phyloP scores from a whole-genome alignment of 1,140 invertebrate genomes.

The Drosophila rhopaloa region DNA sequence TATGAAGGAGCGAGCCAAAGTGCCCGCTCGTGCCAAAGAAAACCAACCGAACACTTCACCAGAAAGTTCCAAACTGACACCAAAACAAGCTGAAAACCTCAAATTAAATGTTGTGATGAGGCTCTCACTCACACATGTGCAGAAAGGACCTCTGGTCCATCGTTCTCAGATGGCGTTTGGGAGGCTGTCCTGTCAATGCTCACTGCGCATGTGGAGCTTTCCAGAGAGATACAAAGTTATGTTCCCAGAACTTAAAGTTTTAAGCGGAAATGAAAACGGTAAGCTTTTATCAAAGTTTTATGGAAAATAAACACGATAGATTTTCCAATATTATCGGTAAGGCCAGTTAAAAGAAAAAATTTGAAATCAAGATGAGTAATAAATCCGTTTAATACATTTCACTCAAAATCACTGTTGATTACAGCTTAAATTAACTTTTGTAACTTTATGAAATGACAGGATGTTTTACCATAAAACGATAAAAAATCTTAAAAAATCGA shows the following conservation, averaged over 20 bases:
- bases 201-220: constrained; percentile 48
- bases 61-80: constrained; percentile 73
- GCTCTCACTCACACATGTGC: constrained; percentile 27
- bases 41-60: constrained; percentile 69
- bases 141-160: constrained; percentile 32
- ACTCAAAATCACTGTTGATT: too few relatives aligned
- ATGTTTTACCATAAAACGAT: neutral
- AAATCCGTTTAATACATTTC: too few relatives aligned
- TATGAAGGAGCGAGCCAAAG: constrained; percentile 43
- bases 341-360: too few relatives aligned
- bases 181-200: constrained; percentile 38
- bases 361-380: too few relatives aligned
- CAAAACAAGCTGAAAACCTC: constrained; percentile 42
- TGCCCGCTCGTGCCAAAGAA: constrained; percentile 31
- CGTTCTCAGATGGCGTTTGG: constrained; percentile 7
- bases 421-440: too few relatives aligned
- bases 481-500: neutral
- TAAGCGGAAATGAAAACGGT: neutral
- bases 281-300: neutral
- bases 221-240: constrained; percentile 4
- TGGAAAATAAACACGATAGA: neutral
- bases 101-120: constrained; percentile 75
- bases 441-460: too few relatives aligned
- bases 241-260: constrained; percentile 3
- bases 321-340: too few relatives aligned